Conservation (phyloP, 2,113 vertebrate species). For the Panurus biarmicus region DNA sequence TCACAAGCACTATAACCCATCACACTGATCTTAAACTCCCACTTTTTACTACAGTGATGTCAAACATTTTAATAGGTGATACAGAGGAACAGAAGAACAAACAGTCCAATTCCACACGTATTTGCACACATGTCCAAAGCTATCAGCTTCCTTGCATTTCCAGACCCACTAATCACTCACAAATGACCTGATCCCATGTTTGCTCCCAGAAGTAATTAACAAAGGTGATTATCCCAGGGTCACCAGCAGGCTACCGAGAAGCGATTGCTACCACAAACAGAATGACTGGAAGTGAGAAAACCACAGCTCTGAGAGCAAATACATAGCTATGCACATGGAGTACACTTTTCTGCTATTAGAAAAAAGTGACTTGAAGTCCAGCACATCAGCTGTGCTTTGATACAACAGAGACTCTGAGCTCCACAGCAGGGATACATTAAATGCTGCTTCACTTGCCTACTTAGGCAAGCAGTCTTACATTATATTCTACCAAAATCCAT, state of each 20-base stretch:
- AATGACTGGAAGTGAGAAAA: not conserved
- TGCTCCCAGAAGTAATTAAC: conserved; percentile 27
- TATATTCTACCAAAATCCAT: not conserved
- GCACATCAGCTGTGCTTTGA: not conserved
- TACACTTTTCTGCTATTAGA: not conserved
- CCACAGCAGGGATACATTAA: not conserved
- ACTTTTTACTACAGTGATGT: not conserved
- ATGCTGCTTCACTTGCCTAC: not conserved
- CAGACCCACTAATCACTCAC: conserved; percentile 29
- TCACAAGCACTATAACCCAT: not conserved
- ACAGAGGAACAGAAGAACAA: not conserved
- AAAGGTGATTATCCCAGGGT: conserved; percentile 30
- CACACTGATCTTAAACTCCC: not conserved
- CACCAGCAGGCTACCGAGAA: not conserved
- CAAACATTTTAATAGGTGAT: not conserved
- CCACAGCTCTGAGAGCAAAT: not conserved
- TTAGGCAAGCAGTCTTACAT: not conserved
- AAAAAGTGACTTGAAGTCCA: not conserved
- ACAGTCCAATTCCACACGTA: not conserved
- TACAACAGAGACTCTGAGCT: not conserved
- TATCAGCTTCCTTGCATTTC: not conserved
- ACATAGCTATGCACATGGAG: not conserved
- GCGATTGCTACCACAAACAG: not conserved
- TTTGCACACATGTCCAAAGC: not conserved
- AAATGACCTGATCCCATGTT: not conserved